These are phyloP conservation scores for Porites lobata DNA, from an alignment of 92 coral and sea anemone genomes.

Conservation along the genomic window DNA sequence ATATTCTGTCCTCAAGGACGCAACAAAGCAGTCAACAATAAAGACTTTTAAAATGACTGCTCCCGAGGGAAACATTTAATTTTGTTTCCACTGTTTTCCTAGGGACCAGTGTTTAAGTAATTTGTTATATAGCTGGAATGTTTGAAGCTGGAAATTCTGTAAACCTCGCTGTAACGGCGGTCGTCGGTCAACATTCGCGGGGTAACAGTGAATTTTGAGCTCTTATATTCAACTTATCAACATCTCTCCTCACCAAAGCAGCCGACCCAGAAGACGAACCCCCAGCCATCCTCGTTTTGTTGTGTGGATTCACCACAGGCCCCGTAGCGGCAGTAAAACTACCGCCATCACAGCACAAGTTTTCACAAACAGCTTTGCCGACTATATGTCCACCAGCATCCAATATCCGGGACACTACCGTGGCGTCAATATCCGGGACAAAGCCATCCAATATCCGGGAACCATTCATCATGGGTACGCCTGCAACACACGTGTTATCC, in stretches of 20 bases:
- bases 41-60: no score
- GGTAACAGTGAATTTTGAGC: no score
- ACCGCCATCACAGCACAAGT: constrained; percentile 71
- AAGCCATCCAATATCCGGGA: constrained; percentile 82
- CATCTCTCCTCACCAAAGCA: constrained; percentile 64
- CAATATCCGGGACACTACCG: constrained; percentile 83
- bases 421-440: constrained; percentile 92
- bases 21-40: no score
- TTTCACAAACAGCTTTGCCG: constrained; percentile 86
- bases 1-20: no score
- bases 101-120: no score
- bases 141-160: no score
- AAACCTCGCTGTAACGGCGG: no score
- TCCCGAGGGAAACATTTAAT: no score
- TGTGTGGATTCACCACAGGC: constrained; percentile 81
- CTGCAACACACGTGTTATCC: constrained; percentile 86
- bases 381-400: constrained; percentile 87
- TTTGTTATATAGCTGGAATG: no score
- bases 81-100: no score
- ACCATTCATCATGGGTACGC: constrained; percentile 95
- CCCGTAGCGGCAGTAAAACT: constrained; percentile 81
- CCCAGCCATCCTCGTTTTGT: constrained; percentile 66
- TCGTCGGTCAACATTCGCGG: no score
- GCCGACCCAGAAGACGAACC: constrained; percentile 92
- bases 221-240: not conserved